Evolutionary conservation across 30 jellyfish, hydroid and myxozoan species (phyloP), one percentile per base, ranked within the genome.

Genomic region (Cassiopea xamachana): DNA sequence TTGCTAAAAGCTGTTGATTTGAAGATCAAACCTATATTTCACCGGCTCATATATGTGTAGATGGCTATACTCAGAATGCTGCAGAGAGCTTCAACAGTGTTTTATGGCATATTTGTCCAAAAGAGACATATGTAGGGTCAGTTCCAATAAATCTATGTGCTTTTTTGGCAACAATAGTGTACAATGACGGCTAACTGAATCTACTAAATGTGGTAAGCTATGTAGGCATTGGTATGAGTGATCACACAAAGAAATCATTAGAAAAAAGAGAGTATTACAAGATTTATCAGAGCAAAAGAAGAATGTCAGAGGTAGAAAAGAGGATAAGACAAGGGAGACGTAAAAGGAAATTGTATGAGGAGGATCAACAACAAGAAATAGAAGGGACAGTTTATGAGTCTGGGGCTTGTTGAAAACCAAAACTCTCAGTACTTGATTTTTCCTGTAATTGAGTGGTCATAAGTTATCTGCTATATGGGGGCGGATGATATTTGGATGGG

Each of bases 21-120:
- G 4, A 8, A 39, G 14, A 58, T 46, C 4, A 78, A 16, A 18
- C 87, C 87, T 8, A n/a, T 78, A 4, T 78, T 46, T 46, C 80
- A 78, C 75, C 8, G 76, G 50, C 87, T 78, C 18, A 48, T 3
- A 48, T 19, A 8, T 78, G 87, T 18, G 13, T 58, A 8, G 76
- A 78, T 46, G 75, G 75, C 18, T 78, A 55, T 58, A 78, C 75
- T 3, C 87, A 78, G 48, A 78, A 78, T 78, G 80, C 87, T 43
- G 76, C 44, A 13, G 46, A 78, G 48, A 51, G 87, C 19, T 78
- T 78, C 44, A 78, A 78, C 79, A 78, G 59, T 51, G 47, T 78
- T 48, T 51, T 78, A 46, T 78, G 87, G 76, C 13, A 51, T 78
- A 19, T 78, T 4, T 78, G 75, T 46, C 87, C 87, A 78, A 78